Base-by-base conservation (phyloP, 2,888 invertebrate species). In the Agrotis clavis region DNA sequence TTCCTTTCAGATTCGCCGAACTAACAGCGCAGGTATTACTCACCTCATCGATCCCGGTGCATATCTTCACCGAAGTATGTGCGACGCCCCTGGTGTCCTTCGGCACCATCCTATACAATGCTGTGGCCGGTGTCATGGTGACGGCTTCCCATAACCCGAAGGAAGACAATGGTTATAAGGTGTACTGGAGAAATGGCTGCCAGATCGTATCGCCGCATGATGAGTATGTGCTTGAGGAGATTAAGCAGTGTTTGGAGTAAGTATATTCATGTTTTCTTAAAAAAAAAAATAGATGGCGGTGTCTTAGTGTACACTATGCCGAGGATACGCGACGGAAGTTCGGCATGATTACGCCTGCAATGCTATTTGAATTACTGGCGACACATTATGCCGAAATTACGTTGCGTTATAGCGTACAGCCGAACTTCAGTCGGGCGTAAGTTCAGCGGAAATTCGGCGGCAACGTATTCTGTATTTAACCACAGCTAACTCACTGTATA, bases 111-210 rank as follows among this genome's bases (percentile, higher is more conserved):
- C 96, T 97, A 79, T 97, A 97, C 73, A 97, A 97, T 21, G 98
- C 98, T 69, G 97, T 97, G 1, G 98, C 98, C 53, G 99, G 99
- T 0, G 97, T 99, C 7, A 99, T 99, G 98, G 97, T 99, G 7
- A 99, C 99, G 0, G 99, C 99, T 0, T 99, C 99, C 0, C 99
- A 99, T 90, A 99, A 99, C 94, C 99, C 99, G 0, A 99, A 98
- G 91, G 98, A 99, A 45, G 99, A 99, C 90, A 99, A 99, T 91
- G 99, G 99, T 1, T 99, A 99, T 90, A 99, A 99, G 96, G 99
- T 99, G 9, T 99, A 99, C 92, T 99, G 99, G 98, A 96, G 97
- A 13, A 99, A 99, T 93, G 99, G 99, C 0, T 98, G 99, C 11
- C 99, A 99, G 97, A 99, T 99, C 78, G 98, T 99, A 75, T 93